Conservation (phyloP, 2,888 invertebrate genomes). For the Drosophila percnosoma region DNA sequence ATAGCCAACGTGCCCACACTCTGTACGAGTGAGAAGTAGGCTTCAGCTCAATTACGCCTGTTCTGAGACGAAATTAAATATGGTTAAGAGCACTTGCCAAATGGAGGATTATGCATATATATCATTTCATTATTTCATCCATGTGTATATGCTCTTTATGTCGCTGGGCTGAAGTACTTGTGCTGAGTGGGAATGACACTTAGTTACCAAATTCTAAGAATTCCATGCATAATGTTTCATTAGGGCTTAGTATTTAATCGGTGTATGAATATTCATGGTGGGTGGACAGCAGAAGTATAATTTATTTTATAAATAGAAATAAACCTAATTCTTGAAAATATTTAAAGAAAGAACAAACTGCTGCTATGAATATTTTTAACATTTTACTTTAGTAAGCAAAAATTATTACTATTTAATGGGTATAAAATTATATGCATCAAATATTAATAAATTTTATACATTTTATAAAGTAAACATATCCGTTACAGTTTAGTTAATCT, state of each 20-base stretch:
- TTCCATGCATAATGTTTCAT: neutral
- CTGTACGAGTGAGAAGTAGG: neutral
- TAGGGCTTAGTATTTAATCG: slow-evolving; percentile 4
- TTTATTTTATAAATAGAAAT: neutral
- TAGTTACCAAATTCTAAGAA: neutral
- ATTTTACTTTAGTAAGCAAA: neutral
- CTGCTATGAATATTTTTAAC: neutral
- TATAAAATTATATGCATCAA: neutral
- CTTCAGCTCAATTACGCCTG: neutral
- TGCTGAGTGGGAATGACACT: neutral
- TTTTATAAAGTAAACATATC: neutral
- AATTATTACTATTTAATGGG: neutral
- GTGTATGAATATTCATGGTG: neutral
- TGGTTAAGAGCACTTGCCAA: neutral
- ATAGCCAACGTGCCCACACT: slow-evolving; percentile 18
- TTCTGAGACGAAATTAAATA: slow-evolving; percentile 16
- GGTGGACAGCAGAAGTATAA: neutral
- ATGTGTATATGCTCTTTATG: neutral
- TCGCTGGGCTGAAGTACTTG: neutral
- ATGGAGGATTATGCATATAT: neutral
- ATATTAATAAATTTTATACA: neutral
- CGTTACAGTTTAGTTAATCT: neutral
- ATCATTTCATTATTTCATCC: neutral
- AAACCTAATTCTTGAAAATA: neutral
- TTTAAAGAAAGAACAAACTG: neutral